Conservation (phyloP, 2,113 vertebrate species). For the Entelurus aequoreus region DNA sequence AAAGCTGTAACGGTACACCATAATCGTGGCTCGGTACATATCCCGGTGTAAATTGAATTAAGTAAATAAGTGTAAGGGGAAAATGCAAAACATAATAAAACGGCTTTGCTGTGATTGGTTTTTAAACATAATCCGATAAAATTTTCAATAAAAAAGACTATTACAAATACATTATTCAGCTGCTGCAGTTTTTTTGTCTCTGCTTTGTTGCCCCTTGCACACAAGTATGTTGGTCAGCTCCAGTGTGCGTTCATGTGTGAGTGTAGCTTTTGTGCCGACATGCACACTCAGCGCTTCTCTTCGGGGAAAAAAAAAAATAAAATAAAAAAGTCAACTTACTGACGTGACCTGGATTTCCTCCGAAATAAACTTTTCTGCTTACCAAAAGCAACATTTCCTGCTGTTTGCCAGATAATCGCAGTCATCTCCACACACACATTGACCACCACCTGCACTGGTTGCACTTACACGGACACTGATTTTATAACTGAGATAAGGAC, state of each 20-base stretch:
- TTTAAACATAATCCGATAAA: no score
- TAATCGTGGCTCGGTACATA: no score
- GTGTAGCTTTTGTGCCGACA: constrained; percentile 14
- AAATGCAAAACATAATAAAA: no score
- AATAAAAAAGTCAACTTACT: constrained; percentile 29
- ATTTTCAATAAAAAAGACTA: no score
- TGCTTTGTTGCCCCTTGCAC: constrained; percentile 30
- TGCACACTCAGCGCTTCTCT: constrained; percentile 47
- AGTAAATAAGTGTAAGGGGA: no score
- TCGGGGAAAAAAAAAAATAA: constrained; percentile 15
- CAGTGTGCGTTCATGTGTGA: constrained; percentile 14
- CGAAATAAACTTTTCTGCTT: constrained; percentile 45
- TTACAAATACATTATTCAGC: constrained; percentile 50
- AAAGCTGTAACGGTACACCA: no score
- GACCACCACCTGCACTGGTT: no score
- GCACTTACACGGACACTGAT: no score
- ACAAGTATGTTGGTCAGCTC: constrained; percentile 33
- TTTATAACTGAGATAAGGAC: not conserved
- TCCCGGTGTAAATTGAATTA: no score
- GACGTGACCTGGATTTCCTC: constrained; percentile 21
- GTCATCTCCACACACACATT: not conserved
- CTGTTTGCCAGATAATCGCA: not conserved
- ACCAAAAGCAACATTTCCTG: constrained; percentile 18
- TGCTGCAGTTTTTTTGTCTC: constrained; percentile 47
- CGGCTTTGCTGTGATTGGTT: no score